Evolutionary conservation across 2,797 vertebrate genomes (phyloP).

Genomic region (Lagocephalus sceleratus): DNA sequence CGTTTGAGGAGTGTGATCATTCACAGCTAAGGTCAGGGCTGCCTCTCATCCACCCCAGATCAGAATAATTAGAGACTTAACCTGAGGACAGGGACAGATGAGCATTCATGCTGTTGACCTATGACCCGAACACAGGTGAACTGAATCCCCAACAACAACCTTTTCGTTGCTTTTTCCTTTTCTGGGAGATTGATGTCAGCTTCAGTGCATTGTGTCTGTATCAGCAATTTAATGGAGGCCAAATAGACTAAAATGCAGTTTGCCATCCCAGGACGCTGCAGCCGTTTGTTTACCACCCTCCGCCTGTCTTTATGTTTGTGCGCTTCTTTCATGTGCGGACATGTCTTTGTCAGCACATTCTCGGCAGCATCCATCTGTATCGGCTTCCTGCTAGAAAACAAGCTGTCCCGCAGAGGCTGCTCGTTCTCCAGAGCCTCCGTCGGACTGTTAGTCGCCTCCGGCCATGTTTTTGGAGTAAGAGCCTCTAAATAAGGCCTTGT

Average conservation of each 20-base stretch:
- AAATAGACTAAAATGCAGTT: slow-evolving; percentile 43
- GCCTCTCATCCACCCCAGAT: slow-evolving; percentile 61
- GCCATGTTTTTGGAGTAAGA: slow-evolving; percentile 55
- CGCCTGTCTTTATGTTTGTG: slow-evolving; percentile 16
- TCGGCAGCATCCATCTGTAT: slow-evolving; percentile 34
- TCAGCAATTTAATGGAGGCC: slow-evolving; percentile 20
- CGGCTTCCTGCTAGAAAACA: slow-evolving; percentile 29
- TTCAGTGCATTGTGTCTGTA: slow-evolving; percentile 10
- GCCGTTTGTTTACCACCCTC: slow-evolving; percentile 28
- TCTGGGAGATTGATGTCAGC: slow-evolving; percentile 5
- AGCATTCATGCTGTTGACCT: slow-evolving; percentile 70
- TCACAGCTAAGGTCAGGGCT: slow-evolving; percentile 50
- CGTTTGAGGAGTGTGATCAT: slow-evolving; percentile 35
- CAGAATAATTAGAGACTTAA: slow-evolving; percentile 61
- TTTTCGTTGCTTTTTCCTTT: slow-evolving; percentile 2
- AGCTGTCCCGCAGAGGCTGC: slow-evolving; percentile 7
- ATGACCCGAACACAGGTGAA: slow-evolving; percentile 39
- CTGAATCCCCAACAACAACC: background rate
- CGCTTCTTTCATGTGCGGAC: slow-evolving; percentile 2
- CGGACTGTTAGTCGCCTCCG: slow-evolving; percentile 50
- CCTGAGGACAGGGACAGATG: slow-evolving; percentile 62
- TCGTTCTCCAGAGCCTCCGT: slow-evolving; percentile 27
- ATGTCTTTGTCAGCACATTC: slow-evolving; percentile 31
- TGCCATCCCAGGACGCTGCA: slow-evolving; percentile 20
- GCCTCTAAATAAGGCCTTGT: slow-evolving; percentile 65